Base-by-base conservation (phyloP, 2,888 invertebrate genomes). In the Heliothis peltigera region DNA sequence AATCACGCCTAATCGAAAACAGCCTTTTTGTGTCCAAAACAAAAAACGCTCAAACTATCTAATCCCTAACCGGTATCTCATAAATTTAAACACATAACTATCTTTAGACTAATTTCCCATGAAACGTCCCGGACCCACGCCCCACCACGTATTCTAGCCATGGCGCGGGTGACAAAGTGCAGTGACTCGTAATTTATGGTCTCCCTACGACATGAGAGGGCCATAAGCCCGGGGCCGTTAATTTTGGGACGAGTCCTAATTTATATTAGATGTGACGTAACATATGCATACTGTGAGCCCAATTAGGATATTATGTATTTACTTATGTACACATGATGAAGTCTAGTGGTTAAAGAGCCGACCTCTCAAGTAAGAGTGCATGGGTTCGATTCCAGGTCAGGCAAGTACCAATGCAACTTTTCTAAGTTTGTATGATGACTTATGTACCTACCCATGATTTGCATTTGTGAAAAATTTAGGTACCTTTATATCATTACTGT, bases 81-180 rank as follows among this genome's bases (percentile, higher is more conserved):
- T 35, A 52, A 52, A 52, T 32, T 64, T 8, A 19, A 39, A 44
- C 28, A 7, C 19, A 17, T 19, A 25, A 32, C 15, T 25, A 44
- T 64, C 39, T 15, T 53, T 39, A 19, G 28, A 49, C 39, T 32
- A 32, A 68, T 67, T 62, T 70, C 22, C 19, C 22, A 19, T 42
- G 19, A 51, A 55, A 51, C 44, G 28, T 15, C 44, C 49, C 10
- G 15, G 39, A n/a, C n/a, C 25, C 7, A 15, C 8, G 19, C 10
- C 42, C 6, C 6, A 51, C 54, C 35, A 67, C 69, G 67, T 59
- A 66, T 58, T 42, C 68, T 67, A 68, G 19, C 22, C 73, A 39
- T 46, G 74, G 49, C 74, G 21, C 67, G 42, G n/a, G 70, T 74
- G 70, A 73, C 70, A 55, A 64, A 70, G 54, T 73, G 74, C 70